phyloP scores from a whole-genome alignment of 2,888 invertebrate genomes.

The Spatulosminthurus flaviceps region DNA sequence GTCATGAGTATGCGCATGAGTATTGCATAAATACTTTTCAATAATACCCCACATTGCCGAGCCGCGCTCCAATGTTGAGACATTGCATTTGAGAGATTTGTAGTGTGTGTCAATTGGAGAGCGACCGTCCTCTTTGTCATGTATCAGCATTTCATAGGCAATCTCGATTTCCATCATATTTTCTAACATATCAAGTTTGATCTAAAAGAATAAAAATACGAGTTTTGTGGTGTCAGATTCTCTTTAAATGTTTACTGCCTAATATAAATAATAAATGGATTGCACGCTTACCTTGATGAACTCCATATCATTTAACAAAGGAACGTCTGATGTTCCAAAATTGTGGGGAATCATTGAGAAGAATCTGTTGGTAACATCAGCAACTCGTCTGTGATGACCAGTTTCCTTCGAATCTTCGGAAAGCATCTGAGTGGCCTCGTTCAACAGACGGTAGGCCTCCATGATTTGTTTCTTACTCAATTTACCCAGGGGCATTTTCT shows the following conservation, averaged over 20 bases:
- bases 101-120: slow-evolving; percentile 84
- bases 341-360: slow-evolving; percentile 96
- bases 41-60: slow-evolving; percentile 80
- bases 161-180: slow-evolving; percentile 93
- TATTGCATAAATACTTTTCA: slow-evolving; percentile 83
- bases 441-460: slow-evolving; percentile 82
- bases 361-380: slow-evolving; percentile 91
- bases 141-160: slow-evolving; percentile 86
- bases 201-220: slow-evolving; percentile 65
- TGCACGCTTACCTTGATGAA: slow-evolving; percentile 72
- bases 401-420: slow-evolving; percentile 69
- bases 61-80: slow-evolving; percentile 75
- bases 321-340: slow-evolving; percentile 86
- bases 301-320: slow-evolving; percentile 79
- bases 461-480: slow-evolving; percentile 89
- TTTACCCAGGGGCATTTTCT: slow-evolving; percentile 98
- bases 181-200: slow-evolving; percentile 86
- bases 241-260: too few species aligned
- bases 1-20: slow-evolving; percentile 90
- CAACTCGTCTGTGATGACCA: slow-evolving; percentile 70
- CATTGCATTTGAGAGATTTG: slow-evolving; percentile 82
- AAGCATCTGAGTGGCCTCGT: slow-evolving; percentile 63
- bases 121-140: slow-evolving; percentile 66
- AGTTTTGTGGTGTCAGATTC: background rate
- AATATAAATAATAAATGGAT: too few species aligned